Conservation (phyloP, 2,797 vertebrate genomes). For the Hozukius guyotensis region DNA sequence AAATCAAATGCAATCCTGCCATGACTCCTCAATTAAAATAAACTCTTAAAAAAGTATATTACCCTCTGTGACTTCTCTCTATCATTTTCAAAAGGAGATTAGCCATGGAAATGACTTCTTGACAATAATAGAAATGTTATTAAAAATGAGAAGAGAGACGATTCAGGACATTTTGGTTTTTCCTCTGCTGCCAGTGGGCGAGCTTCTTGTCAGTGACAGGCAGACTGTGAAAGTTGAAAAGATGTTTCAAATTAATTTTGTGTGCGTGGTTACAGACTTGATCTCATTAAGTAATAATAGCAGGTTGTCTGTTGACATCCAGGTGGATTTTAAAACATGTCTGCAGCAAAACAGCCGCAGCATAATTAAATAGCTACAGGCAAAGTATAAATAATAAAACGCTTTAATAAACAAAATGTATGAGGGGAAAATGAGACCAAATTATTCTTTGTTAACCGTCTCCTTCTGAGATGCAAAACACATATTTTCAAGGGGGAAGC, state of each 20-base stretch:
- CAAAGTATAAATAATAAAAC: slow-evolving; percentile 6
- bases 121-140: slow-evolving; percentile 55
- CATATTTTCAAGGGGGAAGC: slow-evolving; percentile 31
- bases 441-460: slow-evolving; percentile 15
- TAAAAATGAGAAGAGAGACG: background rate
- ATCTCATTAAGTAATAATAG: slow-evolving; percentile 18
- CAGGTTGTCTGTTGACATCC: background rate
- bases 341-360: background rate
- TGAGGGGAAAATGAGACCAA: background rate
- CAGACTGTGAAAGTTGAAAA: slow-evolving; percentile 7
- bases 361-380: slow-evolving; percentile 31
- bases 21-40: slow-evolving; percentile 76
- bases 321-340: slow-evolving; percentile 5
- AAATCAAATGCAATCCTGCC: slow-evolving; percentile 70
- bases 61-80: slow-evolving; percentile 51
- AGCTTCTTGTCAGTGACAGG: slow-evolving; percentile 11
- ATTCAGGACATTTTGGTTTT: slow-evolving; percentile 9
- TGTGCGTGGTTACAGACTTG: background rate
- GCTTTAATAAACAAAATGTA: slow-evolving; percentile 22
- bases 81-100: slow-evolving; percentile 61
- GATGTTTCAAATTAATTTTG: slow-evolving; percentile 6
- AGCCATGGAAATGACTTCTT: slow-evolving; percentile 58
- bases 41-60: slow-evolving; percentile 55
- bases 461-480: slow-evolving; percentile 34
- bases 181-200: background rate